Conservation (phyloP, 2,113 vertebrate genomes). For the Tragelaphus imberbis region DNA sequence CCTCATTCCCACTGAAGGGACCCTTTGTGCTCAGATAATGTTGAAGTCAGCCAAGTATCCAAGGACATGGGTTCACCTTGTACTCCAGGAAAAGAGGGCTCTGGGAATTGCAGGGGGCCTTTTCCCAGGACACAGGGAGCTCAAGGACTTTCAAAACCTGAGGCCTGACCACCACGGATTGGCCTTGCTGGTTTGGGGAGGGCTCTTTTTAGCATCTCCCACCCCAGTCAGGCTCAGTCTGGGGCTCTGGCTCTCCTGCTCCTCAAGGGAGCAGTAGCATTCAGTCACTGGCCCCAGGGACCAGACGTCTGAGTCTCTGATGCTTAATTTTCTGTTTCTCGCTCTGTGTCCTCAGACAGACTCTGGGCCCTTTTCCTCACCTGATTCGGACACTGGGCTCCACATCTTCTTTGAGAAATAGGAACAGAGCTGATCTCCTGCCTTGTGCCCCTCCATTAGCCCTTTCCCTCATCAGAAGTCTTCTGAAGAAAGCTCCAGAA, state of each 20-base stretch:
- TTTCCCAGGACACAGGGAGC: not conserved
- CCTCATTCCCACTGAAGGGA: not conserved
- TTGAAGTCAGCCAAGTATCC: not conserved
- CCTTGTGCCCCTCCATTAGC: not conserved
- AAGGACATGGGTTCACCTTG: not conserved
- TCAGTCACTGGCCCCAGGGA: not conserved
- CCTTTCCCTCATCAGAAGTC: not conserved
- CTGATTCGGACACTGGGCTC: too few species aligned
- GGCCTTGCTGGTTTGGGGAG: not conserved
- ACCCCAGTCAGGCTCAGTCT: not conserved
- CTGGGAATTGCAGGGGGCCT: not conserved
- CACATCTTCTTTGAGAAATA: not conserved
- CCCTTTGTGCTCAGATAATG: not conserved
- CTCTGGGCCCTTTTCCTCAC: not conserved
- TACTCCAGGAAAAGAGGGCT: not conserved
- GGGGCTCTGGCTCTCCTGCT: not conserved
- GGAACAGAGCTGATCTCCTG: not conserved
- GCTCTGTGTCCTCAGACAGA: not conserved
- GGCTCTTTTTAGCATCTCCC: not conserved
- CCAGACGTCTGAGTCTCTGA: not conserved
- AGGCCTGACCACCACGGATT: not conserved
- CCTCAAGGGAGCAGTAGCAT: not conserved
- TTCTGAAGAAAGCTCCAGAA: not conserved
- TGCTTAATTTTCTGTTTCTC: not conserved
- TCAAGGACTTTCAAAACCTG: not conserved